These are phyloP conservation scores for Apocheima hispidaria DNA, from an alignment of 2,888 invertebrate species.

Conservation along the genomic window DNA sequence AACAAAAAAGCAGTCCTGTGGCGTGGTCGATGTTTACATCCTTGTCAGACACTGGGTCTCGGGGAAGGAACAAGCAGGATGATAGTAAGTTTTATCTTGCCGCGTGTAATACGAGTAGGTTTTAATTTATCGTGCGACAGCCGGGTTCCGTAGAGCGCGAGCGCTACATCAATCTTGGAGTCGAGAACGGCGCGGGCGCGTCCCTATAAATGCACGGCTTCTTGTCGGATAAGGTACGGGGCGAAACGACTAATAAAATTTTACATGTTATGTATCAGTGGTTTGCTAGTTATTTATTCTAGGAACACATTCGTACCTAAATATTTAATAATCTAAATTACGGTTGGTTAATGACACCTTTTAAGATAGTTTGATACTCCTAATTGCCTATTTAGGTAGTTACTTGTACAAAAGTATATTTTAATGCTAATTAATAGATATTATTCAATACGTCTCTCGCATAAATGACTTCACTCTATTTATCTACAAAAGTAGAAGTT, in stretches of 20 bases:
- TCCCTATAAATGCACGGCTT: slow-evolving; percentile 36
- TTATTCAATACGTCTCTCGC: not conserved
- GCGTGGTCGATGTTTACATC: slow-evolving; percentile 67
- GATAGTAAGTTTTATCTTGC: slow-evolving; percentile 70
- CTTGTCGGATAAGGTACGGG: slow-evolving; percentile 60
- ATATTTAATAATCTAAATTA: no score
- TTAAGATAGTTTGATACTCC: no score
- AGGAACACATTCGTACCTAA: no score
- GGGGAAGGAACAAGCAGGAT: slow-evolving; percentile 68
- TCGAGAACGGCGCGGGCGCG: slow-evolving; percentile 26
- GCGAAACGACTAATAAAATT: slow-evolving; percentile 43
- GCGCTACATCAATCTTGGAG: slow-evolving; percentile 77
- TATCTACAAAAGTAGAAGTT: slow-evolving; percentile 17
- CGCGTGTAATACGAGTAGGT: slow-evolving; percentile 76
- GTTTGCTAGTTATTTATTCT: no score
- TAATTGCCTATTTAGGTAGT: not conserved
- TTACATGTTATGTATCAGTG: no score
- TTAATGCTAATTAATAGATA: no score
- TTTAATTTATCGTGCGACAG: slow-evolving; percentile 84
- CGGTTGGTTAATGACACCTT: no score
- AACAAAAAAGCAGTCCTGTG: slow-evolving; percentile 80
- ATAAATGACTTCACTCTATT: not conserved
- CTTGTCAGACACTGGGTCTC: slow-evolving; percentile 65
- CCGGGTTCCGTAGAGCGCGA: slow-evolving; percentile 72
- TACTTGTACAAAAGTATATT: no score